Base-by-base conservation (phyloP, 2,888 invertebrate species). In the Petrolisthes cinctipes region DNA sequence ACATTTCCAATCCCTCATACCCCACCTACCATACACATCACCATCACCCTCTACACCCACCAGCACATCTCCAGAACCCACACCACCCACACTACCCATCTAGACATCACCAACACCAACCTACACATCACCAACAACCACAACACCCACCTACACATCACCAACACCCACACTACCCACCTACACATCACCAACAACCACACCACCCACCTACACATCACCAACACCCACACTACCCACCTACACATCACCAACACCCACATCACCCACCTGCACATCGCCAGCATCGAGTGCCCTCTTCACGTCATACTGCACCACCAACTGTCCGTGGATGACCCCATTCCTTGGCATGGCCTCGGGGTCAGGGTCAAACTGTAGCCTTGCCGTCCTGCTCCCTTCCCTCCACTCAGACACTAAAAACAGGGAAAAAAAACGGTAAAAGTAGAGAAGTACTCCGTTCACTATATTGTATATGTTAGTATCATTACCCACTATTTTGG, bases 231-330 rank as follows among this genome's bases (percentile, higher is more conserved):
- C n/a, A 11, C 11, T 4, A 14, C 76, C n/a, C 79, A 79, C n/a
- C 9, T 54, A 53, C 23, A 79, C 53, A 53, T 17, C n/a, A 56
- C 4, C 83, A 73, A 14, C 20, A 4, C 71, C 71, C 14, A n/a
- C 17, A 5, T 17, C 61, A 56, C 51, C 66, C 54, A 89, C 89
- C 88, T 90, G 90, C 6, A 90, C 88, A 68, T 89, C 90, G 0
- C 90, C 90, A 37, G 90, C 89, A 80, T 90, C 90, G 9, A 90
- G 82, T 3, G 86, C 81, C n/a, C 90, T 82, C 57, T 83, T 75
- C 17, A 90, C 88, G 61, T 90, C 90, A 71, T 90, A 90, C 54
- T 90, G 88, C 17, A 90, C 84, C 53, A 75, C 87, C 20, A 90
- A 88, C 57, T 90, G 90, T 23, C 90, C 90, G 68, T 88, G 87